Evolutionary conservation across 2,888 invertebrate genomes (phyloP).

Genomic region (Pherbina coryleti): DNA sequence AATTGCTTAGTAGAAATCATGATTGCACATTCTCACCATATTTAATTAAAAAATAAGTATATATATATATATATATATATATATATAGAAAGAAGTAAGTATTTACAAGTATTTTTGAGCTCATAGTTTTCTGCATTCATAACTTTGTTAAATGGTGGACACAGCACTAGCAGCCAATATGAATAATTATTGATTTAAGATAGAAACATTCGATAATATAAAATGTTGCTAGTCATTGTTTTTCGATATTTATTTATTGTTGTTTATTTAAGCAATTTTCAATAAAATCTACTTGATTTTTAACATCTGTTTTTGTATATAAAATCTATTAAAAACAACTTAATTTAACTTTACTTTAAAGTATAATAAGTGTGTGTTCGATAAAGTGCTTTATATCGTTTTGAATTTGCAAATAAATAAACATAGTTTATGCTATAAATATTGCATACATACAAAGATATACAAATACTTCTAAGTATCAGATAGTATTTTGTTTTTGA

Average conservation of each 20-base stretch:
- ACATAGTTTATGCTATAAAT: not conserved
- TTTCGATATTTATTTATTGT: too few relatives aligned
- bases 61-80: conserved; percentile 15
- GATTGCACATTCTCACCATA: conserved; percentile 30
- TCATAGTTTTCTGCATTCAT: conserved; percentile 8
- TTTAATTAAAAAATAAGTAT: conserved; percentile 6
- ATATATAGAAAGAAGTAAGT: not conserved
- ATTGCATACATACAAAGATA: not conserved
- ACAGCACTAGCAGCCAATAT: too few relatives aligned
- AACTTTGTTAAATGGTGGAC: not conserved
- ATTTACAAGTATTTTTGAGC: conserved; percentile 30
- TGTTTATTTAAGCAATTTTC: too few relatives aligned
- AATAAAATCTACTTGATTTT: too few relatives aligned
- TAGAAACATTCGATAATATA: too few relatives aligned
- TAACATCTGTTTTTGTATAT: too few relatives aligned
- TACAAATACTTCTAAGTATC: not conserved
- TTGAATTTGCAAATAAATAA: too few relatives aligned
- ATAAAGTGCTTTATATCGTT: not conserved
- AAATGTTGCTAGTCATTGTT: too few relatives aligned
- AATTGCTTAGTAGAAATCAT: conserved; percentile 15
- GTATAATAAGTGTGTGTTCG: not conserved
- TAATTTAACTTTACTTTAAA: not conserved
- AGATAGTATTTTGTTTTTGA: not conserved
- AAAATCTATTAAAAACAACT: not conserved
- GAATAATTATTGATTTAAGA: too few relatives aligned